Evolutionary conservation across 2,888 invertebrate species (phyloP), one percentile per base, ranked within the genome.

Genomic region (Ennomos erosarius): DNA sequence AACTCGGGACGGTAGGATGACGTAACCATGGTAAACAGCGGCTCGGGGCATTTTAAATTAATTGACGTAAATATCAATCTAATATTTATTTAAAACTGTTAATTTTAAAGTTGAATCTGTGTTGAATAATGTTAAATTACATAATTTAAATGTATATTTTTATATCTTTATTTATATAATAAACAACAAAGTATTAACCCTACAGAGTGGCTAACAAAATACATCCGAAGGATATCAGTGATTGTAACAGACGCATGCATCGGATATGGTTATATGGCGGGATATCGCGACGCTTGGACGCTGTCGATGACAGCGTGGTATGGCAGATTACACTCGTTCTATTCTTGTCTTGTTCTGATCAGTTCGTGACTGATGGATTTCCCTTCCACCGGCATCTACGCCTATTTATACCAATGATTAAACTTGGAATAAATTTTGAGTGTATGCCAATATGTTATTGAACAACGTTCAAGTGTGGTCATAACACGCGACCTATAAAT

Each of bases 91-190:
- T 82, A 78, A 78, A 79, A 77, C 78, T 85, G 84, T 88, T 88
- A 81, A 74, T 87, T 82, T 79, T 79, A 75, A 78, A 85, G 82
- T 85, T 86, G 75, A 86, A 79, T 81, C 79, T 86, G 79, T 86
- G 85, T 87, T 89, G 80, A 84, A 80, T 88, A 84, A 87, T 88
- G 79, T 87, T 86, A 80, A 83, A 84, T 80, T 75, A 82, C 79
- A 84, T 86, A 82, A 84, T 87, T 81, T 79, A 78, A 87, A 88
- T 85, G 84, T 88, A 88, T 88, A 89, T 90, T 89, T 90, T 88
- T 88, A 88, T 89, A 89, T 85, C 75, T 85, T 88, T 86, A 86
- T 89, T 89, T 88, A 85, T 85, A 76, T 78, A 75, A 71, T 26
- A 26, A 26, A 4, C 26, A 74, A 49, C 44, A 58, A 87, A 87